These are phyloP conservation scores for Eucidaris tribuloides DNA, from an alignment of 35 echinoderm and acorn worm genomes.

Conservation along the genomic window DNA sequence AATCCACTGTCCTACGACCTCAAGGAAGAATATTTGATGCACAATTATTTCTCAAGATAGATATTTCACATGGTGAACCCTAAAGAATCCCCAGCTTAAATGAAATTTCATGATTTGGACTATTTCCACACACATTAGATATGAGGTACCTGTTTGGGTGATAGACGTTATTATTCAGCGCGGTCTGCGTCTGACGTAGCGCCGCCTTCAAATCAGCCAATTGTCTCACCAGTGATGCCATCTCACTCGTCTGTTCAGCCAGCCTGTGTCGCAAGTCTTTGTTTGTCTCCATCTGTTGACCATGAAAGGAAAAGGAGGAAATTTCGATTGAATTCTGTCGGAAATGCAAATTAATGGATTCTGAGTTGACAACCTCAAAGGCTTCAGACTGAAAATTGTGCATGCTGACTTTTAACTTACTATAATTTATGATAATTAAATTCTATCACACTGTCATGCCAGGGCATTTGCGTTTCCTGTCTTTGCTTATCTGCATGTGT, in stretches of 20 bases:
- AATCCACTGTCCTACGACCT: no score
- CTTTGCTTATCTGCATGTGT: no score
- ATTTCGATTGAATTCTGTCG: background rate
- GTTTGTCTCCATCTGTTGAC: slow-evolving; percentile 49
- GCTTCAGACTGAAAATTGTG: background rate
- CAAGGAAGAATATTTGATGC: no score
- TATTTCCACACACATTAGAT: no score
- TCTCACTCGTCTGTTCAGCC: slow-evolving; percentile 77
- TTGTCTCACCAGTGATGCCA: slow-evolving; percentile 60
- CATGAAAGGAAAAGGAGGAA: slow-evolving; percentile 1
- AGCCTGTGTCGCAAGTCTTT: slow-evolving; percentile 51
- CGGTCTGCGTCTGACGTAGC: slow-evolving; percentile 80
- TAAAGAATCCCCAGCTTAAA: no score
- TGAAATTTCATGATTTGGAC: no score
- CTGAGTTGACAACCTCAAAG: background rate
- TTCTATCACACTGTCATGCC: no score
- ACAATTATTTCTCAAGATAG: no score
- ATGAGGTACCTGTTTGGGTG: slow-evolving; percentile 14
- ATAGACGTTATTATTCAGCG: slow-evolving; percentile 82
- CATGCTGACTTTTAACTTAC: background rate
- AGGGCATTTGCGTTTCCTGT: no score
- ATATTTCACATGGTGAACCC: no score
- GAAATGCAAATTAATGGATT: background rate
- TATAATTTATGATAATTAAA: no score
- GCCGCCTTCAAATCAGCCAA: slow-evolving; percentile 37